Evolutionary conservation across 2,797 vertebrate species (phyloP), one percentile per base, ranked within the genome.

Genomic region (Salmo trutta): DNA sequence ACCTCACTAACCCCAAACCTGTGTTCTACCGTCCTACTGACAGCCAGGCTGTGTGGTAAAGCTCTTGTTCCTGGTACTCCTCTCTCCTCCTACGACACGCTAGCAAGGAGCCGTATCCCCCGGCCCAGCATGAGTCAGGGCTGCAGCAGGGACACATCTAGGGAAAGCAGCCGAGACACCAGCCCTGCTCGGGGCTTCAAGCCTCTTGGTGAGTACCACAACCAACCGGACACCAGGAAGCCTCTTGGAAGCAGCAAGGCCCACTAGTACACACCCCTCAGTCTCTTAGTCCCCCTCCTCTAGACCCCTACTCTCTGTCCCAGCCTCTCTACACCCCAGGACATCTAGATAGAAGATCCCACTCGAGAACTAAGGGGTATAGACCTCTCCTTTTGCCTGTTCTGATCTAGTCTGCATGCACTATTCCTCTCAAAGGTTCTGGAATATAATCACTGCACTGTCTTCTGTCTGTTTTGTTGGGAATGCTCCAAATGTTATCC

Each of bases 81-180:
- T 94, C 95, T 64, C 59, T 64, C 21, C 59, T 24, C 95, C 95
- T 95, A 95, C 96, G 95, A 95, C 97, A 98, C 93, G 89, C 95
- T 96, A 99, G 97, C 96, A 95, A 96, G 98, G 97, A 98, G 96
- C 96, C 97, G 98, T 90, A 98, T 99, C 90, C 97, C 98, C 84
- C 96, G 97, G 87, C 98, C 98, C 87, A 99, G 97, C 95, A 95
- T 97, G 97, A 99, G 98, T 97, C 98, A 99, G 95, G 97, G 97
- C 93, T 98, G 97, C 95, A 98, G 97, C 95, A 96, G 97, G 85
- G 97, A 99, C 94, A 97, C 97, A 91, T 99, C 97, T 96, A 96
- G 98, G 90, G 98, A 99, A 95, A 99, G 98, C 97, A 99, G 98
- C 94, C 97, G 98, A 24, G 97, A 99, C 95, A 98, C 97, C 90